Percentiles rank a stretch among this genome's conserved stretches.
Evolutionary conservation across 2,888 invertebrate species (phyloP).

Genomic region (Seira sanloemensis): DNA sequence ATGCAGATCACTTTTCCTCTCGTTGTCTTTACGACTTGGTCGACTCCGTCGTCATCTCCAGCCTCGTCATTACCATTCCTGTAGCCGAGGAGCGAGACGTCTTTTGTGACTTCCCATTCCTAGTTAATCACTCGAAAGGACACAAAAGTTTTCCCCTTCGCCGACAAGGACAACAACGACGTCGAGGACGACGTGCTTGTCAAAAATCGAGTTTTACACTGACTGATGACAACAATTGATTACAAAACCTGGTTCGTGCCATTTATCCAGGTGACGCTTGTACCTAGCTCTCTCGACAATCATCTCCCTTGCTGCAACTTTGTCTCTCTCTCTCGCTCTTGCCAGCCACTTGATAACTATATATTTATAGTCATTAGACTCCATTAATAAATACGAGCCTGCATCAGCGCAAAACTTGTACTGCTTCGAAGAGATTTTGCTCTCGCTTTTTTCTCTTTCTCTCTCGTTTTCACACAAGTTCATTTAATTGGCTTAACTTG

Average conservation of each 20-base stretch:
- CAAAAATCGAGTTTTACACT: constrained; percentile 28
- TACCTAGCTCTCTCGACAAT: constrained; percentile 37
- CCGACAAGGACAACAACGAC: background rate
- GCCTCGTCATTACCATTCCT: background rate
- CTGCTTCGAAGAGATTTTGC: too few species aligned
- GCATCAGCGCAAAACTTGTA: background rate
- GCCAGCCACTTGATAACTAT: background rate
- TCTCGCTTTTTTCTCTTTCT: too few species aligned
- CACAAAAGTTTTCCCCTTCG: too few species aligned
- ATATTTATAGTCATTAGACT: constrained; percentile 3
- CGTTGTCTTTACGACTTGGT: constrained; percentile 2
- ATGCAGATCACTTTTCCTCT: constrained; percentile 3
- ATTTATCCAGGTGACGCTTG: constrained; percentile 53
- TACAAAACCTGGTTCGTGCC: constrained; percentile 17
- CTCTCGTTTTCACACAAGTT: constrained; percentile 16
- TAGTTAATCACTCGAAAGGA: constrained; percentile 11
- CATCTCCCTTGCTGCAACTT: too few species aligned
- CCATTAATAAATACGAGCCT: background rate
- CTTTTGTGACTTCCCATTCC: background rate
- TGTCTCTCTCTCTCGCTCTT: too few species aligned
- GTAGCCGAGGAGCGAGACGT: background rate
- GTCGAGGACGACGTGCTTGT: background rate
- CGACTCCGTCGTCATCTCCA: background rate
- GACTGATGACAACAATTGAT: constrained; percentile 32
- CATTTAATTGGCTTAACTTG: constrained; percentile 43